Evolutionary conservation across 2,888 invertebrate species (phyloP).

Genomic region (Pammene fasciana): DNA sequence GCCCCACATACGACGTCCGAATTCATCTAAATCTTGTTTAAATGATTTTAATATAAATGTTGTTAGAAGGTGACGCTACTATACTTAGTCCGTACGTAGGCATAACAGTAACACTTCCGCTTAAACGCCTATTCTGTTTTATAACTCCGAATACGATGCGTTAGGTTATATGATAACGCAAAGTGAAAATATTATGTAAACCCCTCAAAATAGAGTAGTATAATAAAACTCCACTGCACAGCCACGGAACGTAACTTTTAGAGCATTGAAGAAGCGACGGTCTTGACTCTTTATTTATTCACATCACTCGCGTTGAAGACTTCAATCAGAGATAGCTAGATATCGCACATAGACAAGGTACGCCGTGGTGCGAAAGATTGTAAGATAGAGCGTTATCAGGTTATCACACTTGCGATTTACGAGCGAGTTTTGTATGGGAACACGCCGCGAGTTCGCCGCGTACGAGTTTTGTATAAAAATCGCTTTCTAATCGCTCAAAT

Average conservation of each 20-base stretch:
- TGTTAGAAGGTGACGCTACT: too few relatives aligned
- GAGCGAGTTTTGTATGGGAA: too few relatives aligned
- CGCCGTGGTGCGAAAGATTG: background rate
- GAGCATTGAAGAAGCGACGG: slow-evolving; percentile 4
- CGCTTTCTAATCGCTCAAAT: too few relatives aligned
- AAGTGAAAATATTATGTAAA: slow-evolving; percentile 7
- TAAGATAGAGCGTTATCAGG: too few relatives aligned
- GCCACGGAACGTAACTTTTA: background rate
- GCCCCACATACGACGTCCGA: too few relatives aligned
- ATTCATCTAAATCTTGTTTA: too few relatives aligned
- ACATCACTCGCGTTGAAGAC: slow-evolving; percentile 14
- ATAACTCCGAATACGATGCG: background rate
- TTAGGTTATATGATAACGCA: background rate
- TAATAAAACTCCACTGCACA: slow-evolving; percentile 8
- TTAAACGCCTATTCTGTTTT: background rate
- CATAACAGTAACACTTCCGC: too few relatives aligned
- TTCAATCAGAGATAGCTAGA: slow-evolving; percentile 16
- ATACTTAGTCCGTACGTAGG: too few relatives aligned
- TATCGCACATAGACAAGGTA: background rate
- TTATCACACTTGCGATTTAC: too few relatives aligned
- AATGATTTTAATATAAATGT: too few relatives aligned
- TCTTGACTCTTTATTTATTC: slow-evolving; percentile 8
- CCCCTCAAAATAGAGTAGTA: background rate
- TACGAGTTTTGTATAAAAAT: too few relatives aligned
- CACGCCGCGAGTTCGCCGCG: too few relatives aligned